Base-by-base conservation (phyloP, 2,797 vertebrate species). In the Cygnus olor region DNA sequence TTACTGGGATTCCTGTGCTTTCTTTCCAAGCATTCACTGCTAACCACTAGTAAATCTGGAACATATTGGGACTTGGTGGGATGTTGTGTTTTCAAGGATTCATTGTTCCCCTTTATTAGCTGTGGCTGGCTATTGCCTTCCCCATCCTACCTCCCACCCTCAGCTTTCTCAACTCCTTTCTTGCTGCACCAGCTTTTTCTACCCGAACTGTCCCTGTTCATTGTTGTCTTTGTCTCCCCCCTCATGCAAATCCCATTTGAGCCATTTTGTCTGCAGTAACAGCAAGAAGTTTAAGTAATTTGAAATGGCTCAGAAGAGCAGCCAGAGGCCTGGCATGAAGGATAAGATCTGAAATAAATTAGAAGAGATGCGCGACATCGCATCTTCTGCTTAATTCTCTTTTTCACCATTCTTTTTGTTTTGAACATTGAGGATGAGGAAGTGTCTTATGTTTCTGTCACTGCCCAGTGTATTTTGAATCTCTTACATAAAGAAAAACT, bases 1-100 rank as follows among this genome's bases (percentile, higher is more conserved):
- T 91, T 88, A 90, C 93, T 93, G 83, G 71, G 93, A 95, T 90
- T 90, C 66, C 15, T 80, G 10, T 86, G 56, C 86, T 73, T 90
- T 86, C 36, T 85, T 93, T 73, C 54, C 42, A 95, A 60, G 60
- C 30, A 73, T 70, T 66, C 91, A 21, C 74, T 89, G 56, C 77
- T 77, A 93, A 90, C 88, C 64, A 32, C 80, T 85, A 80, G 80
- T 85, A 93, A 77, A 91, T 92, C 69, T 85, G 82, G 79, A 94
- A 85, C 32, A 38, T 65, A 78, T 2, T 93, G 30, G 27, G 36
- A 57, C 64, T 73, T 66, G n/a, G 53, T 91, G 71, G 44, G 61
- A 53, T 68, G 47, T 54, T 91, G 82, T n/a, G 40, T 51, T 88
- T 91, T 57, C 47, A 79, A 57, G 65, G 69, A 61, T 74, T 70